phyloP scores from a whole-genome alignment of 2,113 vertebrate species.

The Anoplopoma fimbria region DNA sequence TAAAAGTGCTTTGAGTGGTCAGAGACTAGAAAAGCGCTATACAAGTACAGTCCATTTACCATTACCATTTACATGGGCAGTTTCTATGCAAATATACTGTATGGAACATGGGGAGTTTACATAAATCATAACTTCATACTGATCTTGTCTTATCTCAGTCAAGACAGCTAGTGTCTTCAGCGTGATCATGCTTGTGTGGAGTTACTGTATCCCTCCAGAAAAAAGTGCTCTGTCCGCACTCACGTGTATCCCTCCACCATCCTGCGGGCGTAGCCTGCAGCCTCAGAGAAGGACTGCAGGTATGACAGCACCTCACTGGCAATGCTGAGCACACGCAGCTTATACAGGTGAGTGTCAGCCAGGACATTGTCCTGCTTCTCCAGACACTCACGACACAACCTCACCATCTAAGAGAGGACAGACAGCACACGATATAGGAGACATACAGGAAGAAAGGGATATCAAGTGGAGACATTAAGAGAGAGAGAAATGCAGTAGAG shows the following conservation, averaged over 20 bases:
- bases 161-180: neutral
- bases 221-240: constrained; percentile 59
- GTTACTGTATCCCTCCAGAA: neutral
- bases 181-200: neutral
- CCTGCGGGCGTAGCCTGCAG: constrained; percentile 85
- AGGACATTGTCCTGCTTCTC: constrained; percentile 89
- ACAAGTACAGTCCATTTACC: too few relatives aligned
- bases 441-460: neutral
- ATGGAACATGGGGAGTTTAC: neutral
- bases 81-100: neutral
- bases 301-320: constrained; percentile 91
- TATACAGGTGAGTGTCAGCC: constrained; percentile 89
- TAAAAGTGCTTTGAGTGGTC: too few relatives aligned
- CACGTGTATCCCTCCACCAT: constrained; percentile 95
- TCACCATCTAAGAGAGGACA: constrained; percentile 85
- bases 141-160: neutral
- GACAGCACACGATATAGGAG: neutral
- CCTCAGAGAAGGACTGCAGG: constrained; percentile 88
- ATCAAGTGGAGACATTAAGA: neutral
- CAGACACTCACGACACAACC: constrained; percentile 89
- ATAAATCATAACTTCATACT: neutral
- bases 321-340: constrained; percentile 87
- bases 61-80: too few relatives aligned
- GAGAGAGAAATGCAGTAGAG: neutral
- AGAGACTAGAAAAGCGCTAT: too few relatives aligned